Evolutionary conservation across 2,113 vertebrate species (phyloP).

Genomic region (Illadopsis cleaveri): DNA sequence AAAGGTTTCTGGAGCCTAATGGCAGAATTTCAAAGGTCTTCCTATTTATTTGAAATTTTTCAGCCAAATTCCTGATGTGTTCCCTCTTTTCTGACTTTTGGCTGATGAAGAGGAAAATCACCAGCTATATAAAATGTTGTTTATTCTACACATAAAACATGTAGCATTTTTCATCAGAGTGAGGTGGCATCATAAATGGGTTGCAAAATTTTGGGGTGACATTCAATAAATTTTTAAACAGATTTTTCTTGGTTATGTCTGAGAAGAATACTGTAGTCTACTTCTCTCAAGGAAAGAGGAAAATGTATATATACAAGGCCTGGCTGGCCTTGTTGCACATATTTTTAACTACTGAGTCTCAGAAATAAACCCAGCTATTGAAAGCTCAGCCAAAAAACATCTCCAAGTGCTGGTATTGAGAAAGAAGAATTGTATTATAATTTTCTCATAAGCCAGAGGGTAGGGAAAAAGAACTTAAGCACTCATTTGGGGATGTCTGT

Average conservation of each 20-base stretch:
- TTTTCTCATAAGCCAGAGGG: neutral
- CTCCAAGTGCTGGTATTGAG: neutral
- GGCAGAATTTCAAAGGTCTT: constrained; percentile 36
- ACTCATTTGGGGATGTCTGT: neutral
- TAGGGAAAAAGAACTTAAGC: neutral
- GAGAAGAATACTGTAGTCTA: neutral
- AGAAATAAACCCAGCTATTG: neutral
- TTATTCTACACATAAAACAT: neutral
- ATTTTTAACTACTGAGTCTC: neutral
- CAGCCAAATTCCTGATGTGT: neutral
- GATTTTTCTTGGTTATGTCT: neutral
- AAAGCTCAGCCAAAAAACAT: neutral
- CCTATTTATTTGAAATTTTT: constrained; percentile 15
- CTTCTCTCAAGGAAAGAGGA: neutral
- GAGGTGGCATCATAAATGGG: neutral
- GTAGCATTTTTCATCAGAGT: neutral
- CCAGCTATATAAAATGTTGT: neutral
- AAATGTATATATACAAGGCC: neutral
- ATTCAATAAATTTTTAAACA: neutral
- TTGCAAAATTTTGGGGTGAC: neutral
- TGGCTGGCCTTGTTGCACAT: neutral
- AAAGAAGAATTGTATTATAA: neutral
- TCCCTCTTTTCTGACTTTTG: neutral
- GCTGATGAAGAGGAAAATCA: neutral
- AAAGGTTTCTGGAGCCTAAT: neutral